Conservation (phyloP, 2,113 vertebrate species). For the Tachuris rubrigastra region DNA sequence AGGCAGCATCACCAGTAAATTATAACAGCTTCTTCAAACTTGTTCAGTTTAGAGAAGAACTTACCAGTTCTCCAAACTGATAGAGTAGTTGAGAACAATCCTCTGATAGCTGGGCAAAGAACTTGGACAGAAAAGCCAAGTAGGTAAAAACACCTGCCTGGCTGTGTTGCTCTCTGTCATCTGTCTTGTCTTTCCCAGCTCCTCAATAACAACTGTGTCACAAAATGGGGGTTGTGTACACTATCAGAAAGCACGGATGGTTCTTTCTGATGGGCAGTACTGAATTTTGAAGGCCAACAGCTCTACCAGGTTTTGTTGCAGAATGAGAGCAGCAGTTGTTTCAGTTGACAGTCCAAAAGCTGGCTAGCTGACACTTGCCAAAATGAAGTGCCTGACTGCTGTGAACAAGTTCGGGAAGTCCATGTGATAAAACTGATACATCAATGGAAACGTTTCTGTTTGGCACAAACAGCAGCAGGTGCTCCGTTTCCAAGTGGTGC, state of each 20-base stretch:
- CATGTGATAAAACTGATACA: neutral
- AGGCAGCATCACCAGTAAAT: neutral
- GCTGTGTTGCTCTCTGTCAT: neutral
- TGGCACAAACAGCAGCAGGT: slow-evolving; percentile 47
- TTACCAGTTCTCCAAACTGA: neutral
- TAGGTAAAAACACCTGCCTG: neutral
- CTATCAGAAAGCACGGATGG: neutral
- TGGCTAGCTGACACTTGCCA: neutral
- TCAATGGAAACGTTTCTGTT: slow-evolving; percentile 3
- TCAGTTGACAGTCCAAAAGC: neutral
- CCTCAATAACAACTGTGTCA: neutral
- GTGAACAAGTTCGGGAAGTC: neutral
- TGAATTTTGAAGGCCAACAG: neutral
- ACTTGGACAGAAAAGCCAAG: neutral
- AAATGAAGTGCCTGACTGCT: neutral
- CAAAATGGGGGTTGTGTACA: neutral
- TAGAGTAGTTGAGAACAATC: neutral
- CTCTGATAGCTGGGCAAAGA: neutral
- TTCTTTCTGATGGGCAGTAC: neutral
- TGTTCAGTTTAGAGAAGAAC: too few relatives aligned
- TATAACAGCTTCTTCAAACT: neutral
- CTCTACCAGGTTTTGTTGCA: neutral
- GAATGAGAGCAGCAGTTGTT: neutral
- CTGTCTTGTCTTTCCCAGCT: neutral
- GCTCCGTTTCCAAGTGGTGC: neutral